phyloP scores from a whole-genome alignment of 2,113 vertebrate genomes.

The Passer montanus region DNA sequence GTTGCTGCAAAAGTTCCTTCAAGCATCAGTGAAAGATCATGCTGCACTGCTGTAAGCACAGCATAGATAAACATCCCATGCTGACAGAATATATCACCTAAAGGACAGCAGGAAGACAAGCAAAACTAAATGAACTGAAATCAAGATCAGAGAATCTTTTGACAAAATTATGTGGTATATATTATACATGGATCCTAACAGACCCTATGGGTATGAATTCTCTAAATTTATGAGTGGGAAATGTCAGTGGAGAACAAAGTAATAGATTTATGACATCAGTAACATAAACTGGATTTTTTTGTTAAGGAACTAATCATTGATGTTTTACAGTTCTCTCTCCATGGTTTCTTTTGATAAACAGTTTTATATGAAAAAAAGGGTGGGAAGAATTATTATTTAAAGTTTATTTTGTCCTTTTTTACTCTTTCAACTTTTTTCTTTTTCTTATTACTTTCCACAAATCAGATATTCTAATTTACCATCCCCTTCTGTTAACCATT shows the following conservation, averaged over 20 bases:
- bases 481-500: background rate
- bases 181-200: background rate
- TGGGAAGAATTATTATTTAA: background rate
- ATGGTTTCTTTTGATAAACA: background rate
- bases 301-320: background rate
- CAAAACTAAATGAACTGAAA: background rate
- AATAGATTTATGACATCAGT: background rate
- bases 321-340: background rate
- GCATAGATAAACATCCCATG: background rate
- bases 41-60: background rate
- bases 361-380: background rate
- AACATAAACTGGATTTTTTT: background rate
- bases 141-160: background rate
- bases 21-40: background rate
- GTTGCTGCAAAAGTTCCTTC: background rate
- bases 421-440: background rate
- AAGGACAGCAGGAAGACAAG: background rate
- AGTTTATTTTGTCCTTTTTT: background rate
- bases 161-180: background rate
- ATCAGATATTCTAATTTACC: background rate
- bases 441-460: background rate
- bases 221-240: background rate
- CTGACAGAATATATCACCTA: background rate
- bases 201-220: background rate
- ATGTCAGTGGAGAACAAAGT: accelerated